A percentile compares a stretch with the other conserved stretches of the same genome.
Conservation (phyloP, 2,113 vertebrate genomes). For the Neogobius melanostomus region DNA sequence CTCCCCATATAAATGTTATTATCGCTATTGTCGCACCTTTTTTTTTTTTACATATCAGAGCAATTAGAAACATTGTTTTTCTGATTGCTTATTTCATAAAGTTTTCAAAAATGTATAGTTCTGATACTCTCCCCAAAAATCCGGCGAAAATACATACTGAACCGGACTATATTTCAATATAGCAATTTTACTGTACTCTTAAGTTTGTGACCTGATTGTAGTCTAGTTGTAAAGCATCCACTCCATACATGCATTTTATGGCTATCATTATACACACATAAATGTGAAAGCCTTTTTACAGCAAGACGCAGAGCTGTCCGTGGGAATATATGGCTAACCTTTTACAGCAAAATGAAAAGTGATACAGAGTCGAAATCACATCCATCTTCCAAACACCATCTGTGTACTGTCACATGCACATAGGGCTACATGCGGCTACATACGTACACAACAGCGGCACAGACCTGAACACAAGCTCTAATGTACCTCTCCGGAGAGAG, state of each 20-base stretch:
- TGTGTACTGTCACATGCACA: slow-evolving; percentile 52
- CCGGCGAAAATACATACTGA: too few relatives aligned
- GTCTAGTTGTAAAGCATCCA: not conserved
- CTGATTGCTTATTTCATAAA: too few relatives aligned
- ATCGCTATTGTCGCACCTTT: too few relatives aligned
- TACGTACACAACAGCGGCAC: slow-evolving; percentile 23
- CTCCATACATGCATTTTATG: not conserved
- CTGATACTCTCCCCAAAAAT: too few relatives aligned
- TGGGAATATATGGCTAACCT: slow-evolving; percentile 28
- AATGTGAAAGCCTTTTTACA: not conserved
- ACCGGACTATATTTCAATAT: too few relatives aligned
- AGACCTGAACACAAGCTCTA: slow-evolving; percentile 4
- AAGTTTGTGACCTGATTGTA: not conserved
- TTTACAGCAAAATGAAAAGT: slow-evolving; percentile 59
- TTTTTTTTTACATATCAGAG: too few relatives aligned
- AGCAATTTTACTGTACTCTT: too few relatives aligned
- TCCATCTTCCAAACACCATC: slow-evolving; percentile 66
- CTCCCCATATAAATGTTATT: too few relatives aligned
- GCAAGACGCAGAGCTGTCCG: slow-evolving; percentile 19
- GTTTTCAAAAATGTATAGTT: too few relatives aligned
- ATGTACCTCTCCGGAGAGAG: slow-evolving; percentile 53
- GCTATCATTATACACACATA: not conserved
- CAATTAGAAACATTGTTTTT: too few relatives aligned
- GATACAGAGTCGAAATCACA: slow-evolving; percentile 49
- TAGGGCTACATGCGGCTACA: slow-evolving; percentile 27